phyloP scores from a whole-genome alignment of 2,888 invertebrate species.

The Acronicta leporina region DNA sequence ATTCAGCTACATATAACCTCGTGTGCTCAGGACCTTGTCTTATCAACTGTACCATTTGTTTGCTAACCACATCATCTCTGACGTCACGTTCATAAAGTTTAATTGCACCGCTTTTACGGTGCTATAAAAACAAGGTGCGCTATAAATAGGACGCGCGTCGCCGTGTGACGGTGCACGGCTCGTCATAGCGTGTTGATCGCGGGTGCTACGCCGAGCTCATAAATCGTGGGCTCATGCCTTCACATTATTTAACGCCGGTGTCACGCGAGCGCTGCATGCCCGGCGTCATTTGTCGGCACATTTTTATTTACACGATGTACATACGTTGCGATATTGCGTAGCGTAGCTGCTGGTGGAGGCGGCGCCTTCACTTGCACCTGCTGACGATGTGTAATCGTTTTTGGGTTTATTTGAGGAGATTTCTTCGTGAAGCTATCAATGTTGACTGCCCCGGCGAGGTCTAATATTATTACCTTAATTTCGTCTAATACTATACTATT shows the following conservation, averaged over 20 bases:
- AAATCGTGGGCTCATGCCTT: constrained; percentile 68
- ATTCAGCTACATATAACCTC: constrained; percentile 9
- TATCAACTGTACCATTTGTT: constrained; percentile 50
- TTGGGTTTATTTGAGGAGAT: constrained; percentile 9
- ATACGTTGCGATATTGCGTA: constrained; percentile 46
- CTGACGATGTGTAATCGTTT: constrained; percentile 18
- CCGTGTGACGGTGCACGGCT: constrained; percentile 44
- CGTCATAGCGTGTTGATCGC: constrained; percentile 64
- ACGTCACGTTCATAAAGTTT: constrained; percentile 66
- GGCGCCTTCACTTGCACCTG: constrained; percentile 23
- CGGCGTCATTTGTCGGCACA: constrained; percentile 57
- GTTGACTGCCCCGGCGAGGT: too few relatives aligned
- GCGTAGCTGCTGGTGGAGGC: constrained; percentile 9
- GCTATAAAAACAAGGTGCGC: constrained; percentile 63
- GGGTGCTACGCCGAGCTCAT: constrained; percentile 52
- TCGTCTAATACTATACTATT: constrained; percentile 6
- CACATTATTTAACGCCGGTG: constrained; percentile 70
- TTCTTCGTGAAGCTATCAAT: constrained; percentile 27
- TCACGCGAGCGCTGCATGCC: constrained; percentile 64
- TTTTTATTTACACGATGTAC: constrained; percentile 53
- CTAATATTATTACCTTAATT: too few relatives aligned
- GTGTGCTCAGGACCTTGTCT: constrained; percentile 14
- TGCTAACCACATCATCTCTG: constrained; percentile 51
- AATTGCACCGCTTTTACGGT: constrained; percentile 65
- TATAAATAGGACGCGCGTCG: constrained; percentile 53